These are phyloP conservation scores for Acrobasis suavella DNA, from an alignment of 2,888 invertebrate species.

Conservation along the genomic window DNA sequence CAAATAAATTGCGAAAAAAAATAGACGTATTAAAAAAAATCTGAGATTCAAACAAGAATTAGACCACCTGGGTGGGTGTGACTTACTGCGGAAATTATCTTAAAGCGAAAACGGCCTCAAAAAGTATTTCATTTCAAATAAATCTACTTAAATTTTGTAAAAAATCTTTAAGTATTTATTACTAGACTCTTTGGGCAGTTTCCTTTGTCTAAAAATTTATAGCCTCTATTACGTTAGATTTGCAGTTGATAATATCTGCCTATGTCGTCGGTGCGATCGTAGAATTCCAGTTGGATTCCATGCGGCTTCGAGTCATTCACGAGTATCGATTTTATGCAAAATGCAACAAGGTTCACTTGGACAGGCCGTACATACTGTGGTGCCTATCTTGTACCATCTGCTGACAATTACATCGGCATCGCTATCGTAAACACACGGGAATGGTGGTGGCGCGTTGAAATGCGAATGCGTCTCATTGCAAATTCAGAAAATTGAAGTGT, in stretches of 20 bases:
- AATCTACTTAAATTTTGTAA: neutral
- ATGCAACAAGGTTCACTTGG: slow-evolving; percentile 81
- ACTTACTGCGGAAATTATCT: too few species aligned
- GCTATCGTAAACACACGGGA: slow-evolving; percentile 59
- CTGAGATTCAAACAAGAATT: too few species aligned
- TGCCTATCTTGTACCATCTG: neutral
- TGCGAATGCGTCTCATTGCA: slow-evolving; percentile 42
- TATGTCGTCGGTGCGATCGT: slow-evolving; percentile 46
- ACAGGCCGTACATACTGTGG: slow-evolving; percentile 42
- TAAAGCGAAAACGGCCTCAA: neutral
- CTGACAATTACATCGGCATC: slow-evolving; percentile 42
- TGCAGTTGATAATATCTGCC: slow-evolving; percentile 47
- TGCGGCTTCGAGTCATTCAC: slow-evolving; percentile 70
- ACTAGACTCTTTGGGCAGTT: neutral
- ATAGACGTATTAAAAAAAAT: too few species aligned
- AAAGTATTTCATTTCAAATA: neutral
- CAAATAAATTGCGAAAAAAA: too few species aligned
- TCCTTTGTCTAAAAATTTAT: neutral
- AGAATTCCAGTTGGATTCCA: slow-evolving; percentile 58
- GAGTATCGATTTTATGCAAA: slow-evolving; percentile 83
- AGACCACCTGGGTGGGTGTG: too few species aligned
- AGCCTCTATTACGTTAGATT: slow-evolving; percentile 6
- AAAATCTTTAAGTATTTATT: neutral
- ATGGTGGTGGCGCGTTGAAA: slow-evolving; percentile 48
- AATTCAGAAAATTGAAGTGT: neutral